These are phyloP conservation scores for Gibbula magus DNA, from an alignment of 2,888 invertebrate genomes.

Conservation along the genomic window DNA sequence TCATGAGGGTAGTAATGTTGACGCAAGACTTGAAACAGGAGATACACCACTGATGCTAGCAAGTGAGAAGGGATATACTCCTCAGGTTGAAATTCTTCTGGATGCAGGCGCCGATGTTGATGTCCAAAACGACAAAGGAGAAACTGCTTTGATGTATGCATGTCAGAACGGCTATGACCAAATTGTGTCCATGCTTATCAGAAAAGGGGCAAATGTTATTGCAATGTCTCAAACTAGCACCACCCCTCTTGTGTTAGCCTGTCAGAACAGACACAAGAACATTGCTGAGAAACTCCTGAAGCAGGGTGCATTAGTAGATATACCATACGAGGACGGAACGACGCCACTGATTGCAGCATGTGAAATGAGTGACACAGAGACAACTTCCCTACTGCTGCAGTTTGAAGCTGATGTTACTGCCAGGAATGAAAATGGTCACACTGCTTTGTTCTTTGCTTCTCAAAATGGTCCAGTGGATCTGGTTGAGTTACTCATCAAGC, in stretches of 20 bases:
- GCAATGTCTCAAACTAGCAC: not conserved
- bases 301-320: slow-evolving; percentile 40
- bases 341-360: slow-evolving; percentile 61
- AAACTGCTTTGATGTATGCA: slow-evolving; percentile 59
- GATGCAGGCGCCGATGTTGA: slow-evolving; percentile 58
- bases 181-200: slow-evolving; percentile 49
- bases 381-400: slow-evolving; percentile 48
- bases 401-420: slow-evolving; percentile 51
- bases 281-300: too few species aligned
- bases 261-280: too few species aligned
- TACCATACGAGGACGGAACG: slow-evolving; percentile 43
- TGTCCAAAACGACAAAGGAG: slow-evolving; percentile 60
- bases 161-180: slow-evolving; percentile 45
- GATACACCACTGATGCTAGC: slow-evolving; percentile 43
- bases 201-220: slow-evolving; percentile 55
- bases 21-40: too few species aligned
- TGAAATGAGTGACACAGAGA: slow-evolving; percentile 40
- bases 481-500: too few species aligned
- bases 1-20: too few species aligned
- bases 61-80: slow-evolving; percentile 49
- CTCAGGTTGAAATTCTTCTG: slow-evolving; percentile 56
- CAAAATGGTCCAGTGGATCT: too few species aligned
- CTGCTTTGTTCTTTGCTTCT: too few species aligned
- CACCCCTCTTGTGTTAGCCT: too few species aligned
- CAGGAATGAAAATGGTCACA: slow-evolving; percentile 38